Percentiles rank a stretch among this genome's conserved stretches.
Conservation (phyloP, 2,888 invertebrate genomes). For the Scaptomyza caliginosa region DNA sequence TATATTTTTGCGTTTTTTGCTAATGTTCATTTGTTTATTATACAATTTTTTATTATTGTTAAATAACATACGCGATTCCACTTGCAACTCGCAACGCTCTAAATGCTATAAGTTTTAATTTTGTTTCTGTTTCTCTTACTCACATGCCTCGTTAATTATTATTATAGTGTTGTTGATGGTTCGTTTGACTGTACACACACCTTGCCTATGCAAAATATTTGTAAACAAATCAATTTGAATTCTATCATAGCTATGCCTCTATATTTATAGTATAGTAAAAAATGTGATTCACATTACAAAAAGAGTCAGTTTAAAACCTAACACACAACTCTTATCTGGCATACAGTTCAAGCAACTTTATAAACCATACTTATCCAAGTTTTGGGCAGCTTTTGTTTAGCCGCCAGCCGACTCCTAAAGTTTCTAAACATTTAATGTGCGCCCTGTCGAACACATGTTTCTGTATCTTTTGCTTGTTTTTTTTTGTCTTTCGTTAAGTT, state of each 20-base stretch:
- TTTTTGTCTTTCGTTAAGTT: slow-evolving; percentile 15
- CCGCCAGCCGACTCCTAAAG: neutral
- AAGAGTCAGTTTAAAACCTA: neutral
- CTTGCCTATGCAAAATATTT: slow-evolving; percentile 18
- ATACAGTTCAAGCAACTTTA: neutral
- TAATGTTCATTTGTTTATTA: neutral
- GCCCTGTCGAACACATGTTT: slow-evolving; percentile 30
- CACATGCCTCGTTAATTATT: slow-evolving; percentile 5
- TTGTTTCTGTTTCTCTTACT: slow-evolving; percentile 14
- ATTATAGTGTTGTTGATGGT: neutral
- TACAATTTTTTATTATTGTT: slow-evolving; percentile 29
- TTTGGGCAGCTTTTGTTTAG: too few relatives aligned
- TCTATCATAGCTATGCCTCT: neutral
- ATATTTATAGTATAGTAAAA: slow-evolving; percentile 14
- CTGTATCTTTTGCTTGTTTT: neutral
- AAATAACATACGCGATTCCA: slow-evolving; percentile 24
- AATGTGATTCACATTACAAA: slow-evolving; percentile 22
- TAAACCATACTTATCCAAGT: slow-evolving; percentile 19
- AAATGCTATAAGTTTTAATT: slow-evolving; percentile 32
- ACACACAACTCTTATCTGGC: neutral
- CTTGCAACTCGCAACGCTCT: slow-evolving; percentile 37
- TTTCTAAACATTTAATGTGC: slow-evolving; percentile 1
- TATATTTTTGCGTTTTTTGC: neutral
- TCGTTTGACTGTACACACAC: slow-evolving; percentile 3
- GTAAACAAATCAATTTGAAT: slow-evolving; percentile 31